Conservation (phyloP, 2,797 vertebrate genomes). For the Fratercula arctica region DNA sequence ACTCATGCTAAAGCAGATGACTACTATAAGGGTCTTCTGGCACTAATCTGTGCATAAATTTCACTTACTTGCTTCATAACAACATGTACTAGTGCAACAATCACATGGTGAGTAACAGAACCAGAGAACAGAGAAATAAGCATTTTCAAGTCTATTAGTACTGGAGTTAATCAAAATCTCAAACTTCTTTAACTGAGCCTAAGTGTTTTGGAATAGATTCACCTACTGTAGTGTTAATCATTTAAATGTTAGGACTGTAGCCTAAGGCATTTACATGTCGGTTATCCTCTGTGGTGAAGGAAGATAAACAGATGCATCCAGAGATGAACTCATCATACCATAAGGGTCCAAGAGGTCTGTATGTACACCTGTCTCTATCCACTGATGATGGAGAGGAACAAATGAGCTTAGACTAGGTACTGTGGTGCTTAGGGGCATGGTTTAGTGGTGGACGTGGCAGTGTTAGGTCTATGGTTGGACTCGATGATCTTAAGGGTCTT, state of each 20-base stretch:
- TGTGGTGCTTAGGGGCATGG: not conserved
- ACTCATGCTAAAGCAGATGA: not conserved
- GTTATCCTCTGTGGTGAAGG: not conserved
- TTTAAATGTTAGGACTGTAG: not conserved
- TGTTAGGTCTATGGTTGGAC: not conserved
- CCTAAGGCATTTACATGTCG: not conserved
- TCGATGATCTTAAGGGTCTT: not conserved
- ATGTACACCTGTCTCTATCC: not conserved
- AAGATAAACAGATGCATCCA: not conserved
- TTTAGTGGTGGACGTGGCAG: not conserved
- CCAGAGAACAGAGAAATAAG: not conserved
- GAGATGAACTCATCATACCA: not conserved
- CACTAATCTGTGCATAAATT: not conserved
- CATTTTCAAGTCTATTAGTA: not conserved
- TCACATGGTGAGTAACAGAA: not conserved
- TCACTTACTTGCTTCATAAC: not conserved
- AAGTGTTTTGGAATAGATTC: not conserved
- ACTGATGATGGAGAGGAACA: not conserved
- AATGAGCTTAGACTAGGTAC: not conserved
- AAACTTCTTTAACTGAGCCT: not conserved
- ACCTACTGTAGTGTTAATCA: not conserved
- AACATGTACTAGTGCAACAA: accelerated
- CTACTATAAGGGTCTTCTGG: not conserved
- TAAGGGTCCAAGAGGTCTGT: accelerated
- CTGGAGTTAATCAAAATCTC: not conserved